Evolutionary conservation across 30 jellyfish, hydroid and myxozoan species (phyloP).

Genomic region (Aurelia sp.): DNA sequence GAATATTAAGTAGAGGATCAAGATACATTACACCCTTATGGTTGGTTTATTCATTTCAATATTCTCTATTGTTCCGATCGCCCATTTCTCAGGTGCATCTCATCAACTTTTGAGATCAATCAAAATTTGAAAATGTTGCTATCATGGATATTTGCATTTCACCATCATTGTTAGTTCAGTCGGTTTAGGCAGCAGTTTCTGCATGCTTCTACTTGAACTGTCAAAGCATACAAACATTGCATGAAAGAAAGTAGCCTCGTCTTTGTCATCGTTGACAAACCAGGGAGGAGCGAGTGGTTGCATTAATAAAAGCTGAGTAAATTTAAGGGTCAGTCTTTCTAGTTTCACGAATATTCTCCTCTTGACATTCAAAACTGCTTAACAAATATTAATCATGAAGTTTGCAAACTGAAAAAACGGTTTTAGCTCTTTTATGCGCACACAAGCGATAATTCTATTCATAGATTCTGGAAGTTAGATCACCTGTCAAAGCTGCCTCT

Average conservation of each 20-base stretch:
- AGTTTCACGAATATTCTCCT: constrained; percentile 41
- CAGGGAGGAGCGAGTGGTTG: constrained; percentile 65
- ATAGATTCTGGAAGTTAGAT: too few species aligned
- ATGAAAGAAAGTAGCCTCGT: constrained; percentile 9
- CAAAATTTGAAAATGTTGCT: constrained; percentile 50
- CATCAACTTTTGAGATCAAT: constrained; percentile 30
- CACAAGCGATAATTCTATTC: too few species aligned
- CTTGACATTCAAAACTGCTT: constrained; percentile 59
- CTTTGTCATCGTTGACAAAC: constrained; percentile 21
- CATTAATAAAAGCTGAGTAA: constrained; percentile 61
- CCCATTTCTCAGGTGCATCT: constrained; percentile 43
- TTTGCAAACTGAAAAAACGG: constrained; percentile 17
- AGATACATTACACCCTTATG: constrained; percentile 45
- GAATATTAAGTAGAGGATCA: too few species aligned
- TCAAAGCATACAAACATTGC: constrained; percentile 14
- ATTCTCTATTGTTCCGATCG: constrained; percentile 15
- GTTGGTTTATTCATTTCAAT: constrained; percentile 13
- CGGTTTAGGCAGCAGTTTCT: constrained; percentile 14
- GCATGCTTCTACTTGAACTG: background rate
- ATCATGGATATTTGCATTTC: constrained; percentile 25
- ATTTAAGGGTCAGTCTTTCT: constrained; percentile 23
- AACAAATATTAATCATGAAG: constrained; percentile 32
- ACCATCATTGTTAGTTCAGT: constrained; percentile 40
- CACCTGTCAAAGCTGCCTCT: too few species aligned
- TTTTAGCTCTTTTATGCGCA: too few species aligned